Evolutionary conservation across 2,113 vertebrate species (phyloP).

Genomic region (Oreocharis arfaki): DNA sequence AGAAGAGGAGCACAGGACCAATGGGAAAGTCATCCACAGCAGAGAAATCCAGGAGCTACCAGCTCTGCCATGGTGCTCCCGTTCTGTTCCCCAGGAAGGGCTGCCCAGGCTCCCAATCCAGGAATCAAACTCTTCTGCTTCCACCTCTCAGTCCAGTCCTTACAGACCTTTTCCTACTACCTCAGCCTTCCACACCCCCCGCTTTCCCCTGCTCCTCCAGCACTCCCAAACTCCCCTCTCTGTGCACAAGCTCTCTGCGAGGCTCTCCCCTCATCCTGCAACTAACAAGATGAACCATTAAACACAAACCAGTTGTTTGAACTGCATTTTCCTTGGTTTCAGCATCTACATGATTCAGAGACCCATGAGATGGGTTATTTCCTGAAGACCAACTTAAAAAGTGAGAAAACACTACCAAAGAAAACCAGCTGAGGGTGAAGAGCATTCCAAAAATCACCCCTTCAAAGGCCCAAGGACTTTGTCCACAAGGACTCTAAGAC

Average conservation of each 20-base stretch:
- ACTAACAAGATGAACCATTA: background rate
- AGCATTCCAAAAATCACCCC: background rate
- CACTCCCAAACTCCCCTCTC: accelerated
- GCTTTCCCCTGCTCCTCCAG: background rate
- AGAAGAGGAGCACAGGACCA: background rate
- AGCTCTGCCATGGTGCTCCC: background rate
- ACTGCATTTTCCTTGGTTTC: background rate
- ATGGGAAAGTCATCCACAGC: background rate
- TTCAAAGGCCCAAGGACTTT: background rate
- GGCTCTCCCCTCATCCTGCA: background rate
- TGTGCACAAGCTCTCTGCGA: background rate
- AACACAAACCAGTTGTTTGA: background rate
- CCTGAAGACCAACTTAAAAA: background rate
- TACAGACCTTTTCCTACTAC: accelerated
- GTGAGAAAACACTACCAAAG: background rate
- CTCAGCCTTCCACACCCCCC: accelerated
- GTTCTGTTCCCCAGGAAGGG: accelerated
- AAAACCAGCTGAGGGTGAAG: background rate
- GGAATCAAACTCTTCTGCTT: background rate
- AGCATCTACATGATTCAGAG: background rate
- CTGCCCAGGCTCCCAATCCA: background rate
- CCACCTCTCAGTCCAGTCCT: background rate
- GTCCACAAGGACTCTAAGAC: background rate
- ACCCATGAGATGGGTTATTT: background rate
- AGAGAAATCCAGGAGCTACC: background rate